Evolutionary conservation across 2,888 invertebrate genomes (phyloP).

Genomic region (Molorchus minor): DNA sequence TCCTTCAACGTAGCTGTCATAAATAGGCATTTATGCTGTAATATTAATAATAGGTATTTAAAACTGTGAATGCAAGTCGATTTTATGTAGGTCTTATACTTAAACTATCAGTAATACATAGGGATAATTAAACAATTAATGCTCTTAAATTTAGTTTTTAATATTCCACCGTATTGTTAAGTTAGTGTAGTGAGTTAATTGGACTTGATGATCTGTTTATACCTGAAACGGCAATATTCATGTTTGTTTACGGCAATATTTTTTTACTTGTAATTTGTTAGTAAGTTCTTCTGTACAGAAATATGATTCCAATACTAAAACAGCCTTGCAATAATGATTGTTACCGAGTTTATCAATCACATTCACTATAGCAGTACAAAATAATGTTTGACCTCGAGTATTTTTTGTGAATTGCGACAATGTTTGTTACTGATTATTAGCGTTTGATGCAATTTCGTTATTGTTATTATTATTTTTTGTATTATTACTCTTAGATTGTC

Average conservation of each 20-base stretch:
- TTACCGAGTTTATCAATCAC: neutral
- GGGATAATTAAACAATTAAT: conserved; percentile 1
- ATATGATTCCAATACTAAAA: conserved; percentile 5
- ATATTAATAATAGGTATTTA: too few species aligned
- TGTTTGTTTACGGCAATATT: too few species aligned
- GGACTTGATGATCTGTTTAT: neutral
- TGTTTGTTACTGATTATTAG: too few species aligned
- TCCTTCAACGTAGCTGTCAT: too few species aligned
- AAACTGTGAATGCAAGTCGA: too few species aligned
- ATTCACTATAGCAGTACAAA: neutral
- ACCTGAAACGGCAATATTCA: conserved; percentile 8
- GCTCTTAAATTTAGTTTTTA: neutral
- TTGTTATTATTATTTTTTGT: too few species aligned
- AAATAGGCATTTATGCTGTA: too few species aligned
- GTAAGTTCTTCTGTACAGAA: conserved; percentile 10
- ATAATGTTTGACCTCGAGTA: neutral
- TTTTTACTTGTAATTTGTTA: conserved; percentile 1
- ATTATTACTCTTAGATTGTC: too few species aligned
- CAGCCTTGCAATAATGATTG: neutral
- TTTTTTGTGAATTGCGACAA: too few species aligned
- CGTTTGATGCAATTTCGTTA: too few species aligned
- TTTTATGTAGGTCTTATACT: too few species aligned
- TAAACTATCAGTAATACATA: neutral
- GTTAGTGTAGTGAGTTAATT: neutral
- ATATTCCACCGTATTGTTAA: neutral